Base-by-base conservation (phyloP, 64 coral and sea anemone genomes). In the Montipora sp. region DNA sequence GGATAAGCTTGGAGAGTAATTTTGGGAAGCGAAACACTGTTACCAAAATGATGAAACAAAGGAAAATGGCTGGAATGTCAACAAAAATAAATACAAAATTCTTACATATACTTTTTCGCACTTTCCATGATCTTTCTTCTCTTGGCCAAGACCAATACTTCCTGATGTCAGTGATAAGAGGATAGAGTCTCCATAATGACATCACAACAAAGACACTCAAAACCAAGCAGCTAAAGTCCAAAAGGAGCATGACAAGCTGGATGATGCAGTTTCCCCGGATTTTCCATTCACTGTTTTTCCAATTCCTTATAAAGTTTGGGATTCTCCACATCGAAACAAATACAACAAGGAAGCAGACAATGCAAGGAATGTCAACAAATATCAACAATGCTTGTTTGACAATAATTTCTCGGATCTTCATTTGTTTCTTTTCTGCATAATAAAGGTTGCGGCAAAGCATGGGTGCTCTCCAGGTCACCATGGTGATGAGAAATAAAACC, bases 351-450 rank as follows among this genome's bases (percentile, higher is more conserved):
- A 89, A 89, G 90, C 94, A 99, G 46, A 99, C n/a, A 89, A 99
- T 99, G 24, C 98, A 99, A 12, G 98, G 98, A 72, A 99, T 96
- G 20, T 99, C 98, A 2, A 99, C 89, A 82, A 99, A 94, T 19
- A 99, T 80, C 55, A 99, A 89, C 16, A 63, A 66, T 61, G 83
- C 47, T 88, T 99, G 98, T 47, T 80, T 69, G 8, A 80, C 69
- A 61, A 99, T 77, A 11, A 76, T 80, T 55, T 27, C 67, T 87
- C 94, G 88, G 3, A 88, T 77, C 5, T 96, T 47, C 79, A 88
- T 91, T 48, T 95, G 88, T 27, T 87, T 82, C 19, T 61, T 59
- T 24, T 89, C 12, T 19, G 88, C 60, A 61, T 89, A 76, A 65
- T 65, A 72, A 22, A 99, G 73, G 19, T 92, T 72, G 75, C 79